Evolutionary conservation across 2,797 vertebrate genomes (phyloP).

Genomic region (Hephaestus fuliginosus): DNA sequence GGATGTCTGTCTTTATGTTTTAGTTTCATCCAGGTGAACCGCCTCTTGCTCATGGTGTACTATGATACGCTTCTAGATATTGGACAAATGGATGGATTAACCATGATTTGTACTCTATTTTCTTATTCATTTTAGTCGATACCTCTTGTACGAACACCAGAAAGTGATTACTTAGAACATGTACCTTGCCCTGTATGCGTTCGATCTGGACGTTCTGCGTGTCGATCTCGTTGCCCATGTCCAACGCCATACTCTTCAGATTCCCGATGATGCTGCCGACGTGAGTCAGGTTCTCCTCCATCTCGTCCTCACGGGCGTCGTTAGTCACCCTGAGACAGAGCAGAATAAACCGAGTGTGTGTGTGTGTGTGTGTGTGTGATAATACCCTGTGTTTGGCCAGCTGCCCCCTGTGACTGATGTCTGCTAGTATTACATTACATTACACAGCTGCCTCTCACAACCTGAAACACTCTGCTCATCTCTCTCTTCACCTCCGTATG

Average conservation of each 20-base stretch:
- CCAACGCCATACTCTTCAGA: conserved; percentile 88
- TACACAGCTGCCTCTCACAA: conserved; percentile 23
- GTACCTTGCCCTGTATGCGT: conserved; percentile 84
- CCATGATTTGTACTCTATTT: too few relatives aligned
- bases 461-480: not conserved
- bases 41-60: too few relatives aligned
- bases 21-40: not conserved
- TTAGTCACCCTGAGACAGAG: conserved; percentile 81
- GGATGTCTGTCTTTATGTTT: not conserved
- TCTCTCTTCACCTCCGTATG: conserved; percentile 82
- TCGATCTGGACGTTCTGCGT: conserved; percentile 85
- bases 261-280: conserved; percentile 88
- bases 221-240: conserved; percentile 89
- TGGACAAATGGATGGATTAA: too few relatives aligned
- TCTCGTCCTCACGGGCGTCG: conserved; percentile 88
- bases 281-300: conserved; percentile 88
- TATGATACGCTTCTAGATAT: too few relatives aligned
- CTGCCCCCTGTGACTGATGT: conserved; percentile 42
- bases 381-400: conserved; percentile 59
- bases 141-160: too few relatives aligned
- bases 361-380: conserved; percentile 6
- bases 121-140: not conserved
- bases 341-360: not conserved
- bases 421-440: not conserved
- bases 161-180: too few relatives aligned